Base-by-base conservation (phyloP, 2,888 invertebrate genomes). In the Callyntrura guangdongensis region DNA sequence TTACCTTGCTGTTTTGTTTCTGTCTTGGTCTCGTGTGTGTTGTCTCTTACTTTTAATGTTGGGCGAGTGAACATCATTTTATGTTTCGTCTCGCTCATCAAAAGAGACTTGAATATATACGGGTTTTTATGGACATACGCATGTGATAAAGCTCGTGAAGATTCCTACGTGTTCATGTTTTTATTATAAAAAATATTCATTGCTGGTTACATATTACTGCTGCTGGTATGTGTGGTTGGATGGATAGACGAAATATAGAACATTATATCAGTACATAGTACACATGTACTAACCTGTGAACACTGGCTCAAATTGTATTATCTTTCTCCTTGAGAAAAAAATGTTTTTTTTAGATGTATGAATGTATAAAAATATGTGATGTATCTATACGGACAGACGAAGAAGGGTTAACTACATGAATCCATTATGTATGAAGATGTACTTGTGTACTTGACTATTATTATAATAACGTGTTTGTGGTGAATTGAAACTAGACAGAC, bases 301-400 rank as follows among this genome's bases (percentile, higher is more conserved):
- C n/a, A 69, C 69, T 25, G 36, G 17, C 25, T 49, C 12, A 49
- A 49, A 74, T n/a, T 74, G 69, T 72, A 72, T 72, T 79, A 45
- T 64, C 45, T 61, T 12, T 82, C 82, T 82, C 82, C 82, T 82
- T 82, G 82, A n/a, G n/a, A 79, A 82, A 82, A 79, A 59, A 82
- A 82, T 61, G 20, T 59, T 45, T 45, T 82, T 61, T 82, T 45
- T 45, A 61, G 82, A 82, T 82, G 82, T 61, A 64, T 61, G 45
- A 61, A 82, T 82, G 36, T 82, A 61, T 56, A n/a, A n/a, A 79
- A 79, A n/a, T n/a, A 79, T 79, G 56, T 79, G 79, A 79, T 74
- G 49, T 74, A 74, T n/a, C n/a, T n/a, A n/a, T n/a, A n/a, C n/a
- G n/a, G n/a, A 74, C 45, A 20, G 72, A 74, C 72, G 53, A 17